These are phyloP conservation scores for Spilogale gracilis DNA, from an alignment of 2,113 vertebrate genomes.

Conservation along the genomic window DNA sequence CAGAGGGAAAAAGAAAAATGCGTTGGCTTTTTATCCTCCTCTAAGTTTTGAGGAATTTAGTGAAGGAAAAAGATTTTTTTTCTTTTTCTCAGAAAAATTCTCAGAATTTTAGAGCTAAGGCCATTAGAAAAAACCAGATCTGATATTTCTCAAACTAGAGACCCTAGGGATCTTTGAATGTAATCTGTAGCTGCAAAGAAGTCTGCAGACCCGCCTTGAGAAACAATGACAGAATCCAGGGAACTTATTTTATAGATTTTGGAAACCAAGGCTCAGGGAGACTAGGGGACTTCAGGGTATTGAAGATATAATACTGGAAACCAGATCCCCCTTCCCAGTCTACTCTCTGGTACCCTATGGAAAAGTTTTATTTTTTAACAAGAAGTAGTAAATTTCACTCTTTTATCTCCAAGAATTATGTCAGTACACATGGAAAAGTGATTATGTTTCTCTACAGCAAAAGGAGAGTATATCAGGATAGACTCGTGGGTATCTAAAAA, in stretches of 20 bases:
- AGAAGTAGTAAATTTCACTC: neutral
- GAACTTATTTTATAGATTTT: neutral
- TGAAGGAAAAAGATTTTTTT: neutral
- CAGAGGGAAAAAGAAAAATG: neutral
- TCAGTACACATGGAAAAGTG: neutral
- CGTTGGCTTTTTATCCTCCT: neutral
- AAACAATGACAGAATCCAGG: neutral
- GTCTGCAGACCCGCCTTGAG: neutral
- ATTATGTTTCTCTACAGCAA: neutral
- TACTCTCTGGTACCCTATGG: neutral
- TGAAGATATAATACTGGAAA: neutral
- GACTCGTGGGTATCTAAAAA: neutral
- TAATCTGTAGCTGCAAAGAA: neutral
- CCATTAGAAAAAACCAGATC: neutral
- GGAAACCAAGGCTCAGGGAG: neutral
- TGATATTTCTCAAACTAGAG: neutral
- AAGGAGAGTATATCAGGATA: neutral
- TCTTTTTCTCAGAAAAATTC: neutral
- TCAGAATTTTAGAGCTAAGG: conserved; percentile 1
- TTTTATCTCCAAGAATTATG: neutral
- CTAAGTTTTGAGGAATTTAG: neutral
- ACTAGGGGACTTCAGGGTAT: neutral
- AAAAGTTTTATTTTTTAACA: neutral
- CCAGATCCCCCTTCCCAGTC: neutral
- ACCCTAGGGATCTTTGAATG: neutral